These are phyloP conservation scores for Eupristina koningsbergeri DNA, from an alignment of 1,140 invertebrate genomes.

Conservation along the genomic window DNA sequence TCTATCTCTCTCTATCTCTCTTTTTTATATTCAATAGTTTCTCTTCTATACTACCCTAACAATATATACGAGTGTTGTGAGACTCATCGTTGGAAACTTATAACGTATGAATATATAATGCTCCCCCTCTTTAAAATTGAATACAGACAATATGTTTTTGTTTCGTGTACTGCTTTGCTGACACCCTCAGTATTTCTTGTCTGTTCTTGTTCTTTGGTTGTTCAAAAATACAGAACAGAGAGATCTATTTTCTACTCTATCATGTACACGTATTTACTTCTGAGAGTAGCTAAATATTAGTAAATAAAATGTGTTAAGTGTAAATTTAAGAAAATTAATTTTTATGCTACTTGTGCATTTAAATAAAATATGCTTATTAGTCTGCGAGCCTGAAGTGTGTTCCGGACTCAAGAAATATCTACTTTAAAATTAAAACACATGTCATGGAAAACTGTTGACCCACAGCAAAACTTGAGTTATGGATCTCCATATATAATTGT, in stretches of 20 bases:
- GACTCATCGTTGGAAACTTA: slow-evolving; percentile 47
- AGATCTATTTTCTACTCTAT: background rate
- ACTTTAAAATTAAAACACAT: no score
- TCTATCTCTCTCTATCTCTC: background rate
- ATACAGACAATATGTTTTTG: slow-evolving; percentile 55
- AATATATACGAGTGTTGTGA: slow-evolving; percentile 39
- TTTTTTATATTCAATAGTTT: background rate
- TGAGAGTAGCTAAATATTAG: slow-evolving; percentile 17
- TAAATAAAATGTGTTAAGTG: slow-evolving; percentile 23
- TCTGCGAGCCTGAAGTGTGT: background rate
- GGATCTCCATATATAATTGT: background rate
- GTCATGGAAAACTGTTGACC: background rate
- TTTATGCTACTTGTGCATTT: slow-evolving; percentile 16
- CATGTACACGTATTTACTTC: background rate
- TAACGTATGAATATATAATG: slow-evolving; percentile 54
- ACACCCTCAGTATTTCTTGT: slow-evolving; percentile 38
- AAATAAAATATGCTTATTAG: slow-evolving; percentile 28
- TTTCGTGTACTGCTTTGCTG: slow-evolving; percentile 29
- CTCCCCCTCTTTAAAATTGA: slow-evolving; percentile 45
- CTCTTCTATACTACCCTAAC: background rate
- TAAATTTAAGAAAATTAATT: slow-evolving; percentile 4
- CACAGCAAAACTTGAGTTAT: background rate
- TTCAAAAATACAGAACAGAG: slow-evolving; percentile 4
- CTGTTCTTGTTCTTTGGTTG: slow-evolving; percentile 12
- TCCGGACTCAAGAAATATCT: background rate